Base-by-base conservation (phyloP, 2,888 invertebrate genomes). In the Apomyelois bistriatella region DNA sequence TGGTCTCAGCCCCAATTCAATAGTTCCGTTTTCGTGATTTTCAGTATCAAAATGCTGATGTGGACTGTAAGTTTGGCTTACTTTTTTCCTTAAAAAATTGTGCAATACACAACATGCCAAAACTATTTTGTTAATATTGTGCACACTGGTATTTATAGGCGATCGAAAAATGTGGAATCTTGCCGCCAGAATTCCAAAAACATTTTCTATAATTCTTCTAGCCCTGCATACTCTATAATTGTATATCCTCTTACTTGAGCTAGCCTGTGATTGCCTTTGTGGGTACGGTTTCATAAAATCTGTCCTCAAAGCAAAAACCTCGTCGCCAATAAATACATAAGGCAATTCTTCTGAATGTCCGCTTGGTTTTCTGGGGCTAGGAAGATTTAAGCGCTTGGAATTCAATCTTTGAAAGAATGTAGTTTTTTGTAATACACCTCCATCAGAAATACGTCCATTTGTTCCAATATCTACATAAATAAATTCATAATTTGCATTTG, bases 61-160 rank as follows among this genome's bases (percentile, higher is more conserved):
- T 51, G 50, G 57, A 57, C 50, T 53, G 53, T 57, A 54, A 57
- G 42, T 35, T 54, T 57, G 57, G 28, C 28, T 28, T 57, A 37
- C 52, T 46, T 54, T 54, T 56, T 54, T 54, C 52, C 52, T 53
- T 53, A 57, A 51, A 54, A 53, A 54, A 57, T 57, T 57, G 50
- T 53, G 32, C 8, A 32, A 53, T 53, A 49, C 52, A 53, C 56
- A 56, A 53, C 56, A 56, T 52, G 53, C 49, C 49, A 53, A 53
- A 49, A 52, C 53, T 16, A 56, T 56, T 53, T 52, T 53, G 48
- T 53, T 53, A 53, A 56, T 56, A 52, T 56, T 56, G 51, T 56
- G 51, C 53, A 56, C 56, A 51, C 53, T 52, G 48, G 50, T 51
- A 46, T 52, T 54, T 57, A 52, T 52, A 54, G 57, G 54, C 52